Conservation (phyloP, 2,797 vertebrate genomes). For the Streptopelia turtur region DNA sequence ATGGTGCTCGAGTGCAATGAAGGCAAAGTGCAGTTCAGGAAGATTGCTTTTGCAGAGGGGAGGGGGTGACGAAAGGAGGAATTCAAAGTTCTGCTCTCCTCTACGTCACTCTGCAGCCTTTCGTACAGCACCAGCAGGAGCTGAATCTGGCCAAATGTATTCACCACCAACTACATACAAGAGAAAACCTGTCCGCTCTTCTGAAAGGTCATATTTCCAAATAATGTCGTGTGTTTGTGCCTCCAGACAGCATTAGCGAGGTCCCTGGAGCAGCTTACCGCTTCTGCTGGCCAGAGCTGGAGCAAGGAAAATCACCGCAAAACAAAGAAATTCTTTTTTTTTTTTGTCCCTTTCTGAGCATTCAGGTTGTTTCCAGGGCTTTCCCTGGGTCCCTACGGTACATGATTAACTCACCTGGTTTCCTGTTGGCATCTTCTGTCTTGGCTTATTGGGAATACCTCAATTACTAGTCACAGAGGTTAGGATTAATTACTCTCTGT, state of each 20-base stretch:
- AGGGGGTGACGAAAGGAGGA: neutral
- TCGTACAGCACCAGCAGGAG: neutral
- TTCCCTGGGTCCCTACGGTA: neutral
- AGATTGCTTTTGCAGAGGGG: neutral
- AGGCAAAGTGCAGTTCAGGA: neutral
- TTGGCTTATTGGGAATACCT: neutral
- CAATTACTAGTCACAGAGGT: neutral
- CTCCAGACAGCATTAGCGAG: neutral
- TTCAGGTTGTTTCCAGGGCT: neutral
- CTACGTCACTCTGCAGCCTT: neutral
- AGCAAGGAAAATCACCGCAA: neutral
- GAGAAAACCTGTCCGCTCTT: neutral
- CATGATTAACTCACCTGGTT: neutral
- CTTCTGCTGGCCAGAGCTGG: neutral
- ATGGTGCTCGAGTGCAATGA: rapidly evolving
- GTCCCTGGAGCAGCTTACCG: neutral
- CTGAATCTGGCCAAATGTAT: neutral
- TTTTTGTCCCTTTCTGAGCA: neutral
- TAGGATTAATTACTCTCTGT: slow-evolving; percentile 10
- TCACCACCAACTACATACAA: neutral
- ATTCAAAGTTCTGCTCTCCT: neutral
- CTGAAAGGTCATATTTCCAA: neutral
- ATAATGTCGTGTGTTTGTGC: slow-evolving; percentile 7
- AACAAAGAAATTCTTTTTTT: neutral
- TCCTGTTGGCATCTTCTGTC: neutral